Evolutionary conservation across 2,797 vertebrate genomes (phyloP).

Genomic region (Cyprinodon diabolis): DNA sequence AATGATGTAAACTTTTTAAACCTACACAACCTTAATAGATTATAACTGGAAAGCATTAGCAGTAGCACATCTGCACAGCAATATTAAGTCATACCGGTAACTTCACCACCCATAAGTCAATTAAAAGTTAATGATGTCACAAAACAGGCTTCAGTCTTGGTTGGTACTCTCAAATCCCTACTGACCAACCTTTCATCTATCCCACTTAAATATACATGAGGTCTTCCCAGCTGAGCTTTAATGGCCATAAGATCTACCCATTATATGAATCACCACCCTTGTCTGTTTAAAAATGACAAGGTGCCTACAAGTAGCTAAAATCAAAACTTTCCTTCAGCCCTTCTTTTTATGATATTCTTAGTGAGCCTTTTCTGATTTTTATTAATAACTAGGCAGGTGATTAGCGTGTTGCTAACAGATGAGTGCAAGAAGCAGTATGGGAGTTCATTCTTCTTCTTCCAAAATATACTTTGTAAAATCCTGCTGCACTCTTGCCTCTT

Average conservation of each 20-base stretch:
- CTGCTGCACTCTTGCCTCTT: neutral
- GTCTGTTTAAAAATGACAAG: constrained; percentile 40
- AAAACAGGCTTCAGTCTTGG: constrained; percentile 42
- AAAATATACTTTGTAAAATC: neutral
- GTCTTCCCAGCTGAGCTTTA: constrained; percentile 58
- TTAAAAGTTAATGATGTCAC: constrained; percentile 76
- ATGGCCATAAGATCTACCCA: constrained; percentile 45
- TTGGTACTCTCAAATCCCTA: constrained; percentile 36
- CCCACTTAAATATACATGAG: constrained; percentile 78
- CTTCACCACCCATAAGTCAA: constrained; percentile 59
- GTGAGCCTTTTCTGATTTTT: neutral
- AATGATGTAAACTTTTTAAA: constrained; percentile 25
- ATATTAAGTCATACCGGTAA: constrained; percentile 41
- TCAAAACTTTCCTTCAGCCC: neutral
- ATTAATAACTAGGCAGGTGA: neutral
- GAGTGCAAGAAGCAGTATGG: neutral
- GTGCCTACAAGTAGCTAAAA: constrained; percentile 17
- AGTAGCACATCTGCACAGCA: constrained; percentile 41
- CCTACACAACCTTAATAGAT: constrained; percentile 9
- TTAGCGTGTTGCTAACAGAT: neutral
- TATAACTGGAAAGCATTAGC: neutral
- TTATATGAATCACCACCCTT: constrained; percentile 18
- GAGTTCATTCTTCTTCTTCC: neutral
- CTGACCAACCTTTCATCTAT: constrained; percentile 65
- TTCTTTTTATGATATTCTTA: neutral